phyloP scores from a whole-genome alignment of 2,888 invertebrate species.

The Thymelicus sylvestris region DNA sequence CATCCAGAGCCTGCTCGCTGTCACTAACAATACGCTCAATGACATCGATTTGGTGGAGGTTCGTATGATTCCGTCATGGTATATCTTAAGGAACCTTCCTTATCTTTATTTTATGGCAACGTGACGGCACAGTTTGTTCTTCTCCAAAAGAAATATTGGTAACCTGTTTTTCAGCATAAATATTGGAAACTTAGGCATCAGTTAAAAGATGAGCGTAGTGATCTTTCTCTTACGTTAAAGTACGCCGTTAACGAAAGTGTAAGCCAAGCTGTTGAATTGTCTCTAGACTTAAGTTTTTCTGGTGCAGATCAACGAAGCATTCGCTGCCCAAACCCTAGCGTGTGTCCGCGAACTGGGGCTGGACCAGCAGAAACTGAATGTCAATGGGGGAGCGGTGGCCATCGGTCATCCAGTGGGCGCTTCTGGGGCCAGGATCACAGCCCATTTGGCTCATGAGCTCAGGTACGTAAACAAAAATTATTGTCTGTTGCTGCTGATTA shows the following conservation, averaged over 20 bases:
- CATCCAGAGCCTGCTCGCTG: constrained; percentile 92
- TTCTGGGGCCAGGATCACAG: constrained; percentile 96
- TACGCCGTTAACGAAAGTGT: no score
- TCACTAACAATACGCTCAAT: constrained; percentile 90
- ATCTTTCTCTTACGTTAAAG: no score
- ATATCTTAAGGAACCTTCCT: no score
- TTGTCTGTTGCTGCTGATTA: no score
- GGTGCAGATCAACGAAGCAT: constrained; percentile 97
- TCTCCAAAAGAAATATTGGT: not conserved
- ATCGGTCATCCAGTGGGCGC: constrained; percentile 98
- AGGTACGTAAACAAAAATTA: constrained; percentile 77
- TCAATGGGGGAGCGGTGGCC: constrained; percentile 98
- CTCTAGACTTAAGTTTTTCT: not conserved
- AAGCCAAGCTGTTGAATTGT: no score
- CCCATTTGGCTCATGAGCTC: constrained; percentile 95
- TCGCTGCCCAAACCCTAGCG: constrained; percentile 96
- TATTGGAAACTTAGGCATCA: no score
- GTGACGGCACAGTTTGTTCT: no score
- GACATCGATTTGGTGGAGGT: constrained; percentile 97
- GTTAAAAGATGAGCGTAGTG: no score
- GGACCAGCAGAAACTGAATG: constrained; percentile 94
- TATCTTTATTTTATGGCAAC: no score
- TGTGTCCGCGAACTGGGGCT: constrained; percentile 94
- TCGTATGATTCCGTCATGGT: not conserved
- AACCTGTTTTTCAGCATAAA: not conserved